Conservation (phyloP, 2,797 vertebrate species). For the Uromys caudimaculatus region DNA sequence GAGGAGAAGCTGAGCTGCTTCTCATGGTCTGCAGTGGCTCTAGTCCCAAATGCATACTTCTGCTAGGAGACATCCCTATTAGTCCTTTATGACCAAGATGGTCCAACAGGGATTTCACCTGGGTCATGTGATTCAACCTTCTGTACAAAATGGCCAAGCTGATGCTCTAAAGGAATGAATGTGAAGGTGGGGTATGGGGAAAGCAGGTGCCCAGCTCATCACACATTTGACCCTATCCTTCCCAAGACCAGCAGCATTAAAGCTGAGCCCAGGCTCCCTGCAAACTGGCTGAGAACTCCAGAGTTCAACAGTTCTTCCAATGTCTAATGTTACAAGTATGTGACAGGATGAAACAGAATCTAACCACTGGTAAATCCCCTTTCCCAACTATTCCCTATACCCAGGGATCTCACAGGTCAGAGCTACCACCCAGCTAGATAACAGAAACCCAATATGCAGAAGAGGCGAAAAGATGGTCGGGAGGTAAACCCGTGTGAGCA, state of each 20-base stretch:
- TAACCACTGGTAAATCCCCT: background rate
- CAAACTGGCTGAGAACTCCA: background rate
- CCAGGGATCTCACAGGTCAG: conserved; percentile 14
- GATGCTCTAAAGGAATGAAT: background rate
- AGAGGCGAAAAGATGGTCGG: background rate
- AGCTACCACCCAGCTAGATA: background rate
- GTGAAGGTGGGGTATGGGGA: fast-evolving
- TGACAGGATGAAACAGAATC: background rate
- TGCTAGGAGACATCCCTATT: background rate
- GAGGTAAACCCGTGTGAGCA: background rate
- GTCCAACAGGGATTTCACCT: background rate
- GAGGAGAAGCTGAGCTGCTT: no score
- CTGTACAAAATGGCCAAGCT: background rate
- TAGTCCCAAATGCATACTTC: background rate
- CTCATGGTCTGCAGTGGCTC: background rate
- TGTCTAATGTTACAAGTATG: conserved; percentile 15
- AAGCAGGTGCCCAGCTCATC: background rate
- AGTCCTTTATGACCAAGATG: background rate
- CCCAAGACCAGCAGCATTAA: background rate
- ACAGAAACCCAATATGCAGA: background rate
- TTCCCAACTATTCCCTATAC: background rate
- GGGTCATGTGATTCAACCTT: background rate
- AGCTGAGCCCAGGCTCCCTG: background rate
- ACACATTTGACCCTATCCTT: background rate
- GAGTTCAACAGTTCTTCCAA: conserved; percentile 31